Percentiles rank a stretch among this genome's conserved stretches.
Evolutionary conservation across 2,797 vertebrate genomes (phyloP).

Genomic region (Phalloptychus januarius): DNA sequence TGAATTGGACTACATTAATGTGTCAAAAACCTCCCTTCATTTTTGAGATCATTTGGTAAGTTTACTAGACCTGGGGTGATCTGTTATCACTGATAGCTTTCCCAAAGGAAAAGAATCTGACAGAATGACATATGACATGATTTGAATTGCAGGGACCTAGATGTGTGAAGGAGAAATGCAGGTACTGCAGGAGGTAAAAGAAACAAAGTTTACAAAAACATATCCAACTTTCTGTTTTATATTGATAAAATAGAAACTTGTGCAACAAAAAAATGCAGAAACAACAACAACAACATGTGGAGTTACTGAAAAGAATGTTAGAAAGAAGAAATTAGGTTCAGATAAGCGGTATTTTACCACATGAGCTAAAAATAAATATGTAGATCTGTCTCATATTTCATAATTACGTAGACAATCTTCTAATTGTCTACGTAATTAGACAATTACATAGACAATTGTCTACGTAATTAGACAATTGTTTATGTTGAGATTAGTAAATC

Average conservation of each 20-base stretch:
- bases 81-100: background rate
- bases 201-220: background rate
- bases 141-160: background rate
- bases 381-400: background rate
- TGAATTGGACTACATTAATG: background rate
- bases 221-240: background rate
- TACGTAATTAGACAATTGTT: no score
- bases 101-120: background rate
- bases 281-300: background rate
- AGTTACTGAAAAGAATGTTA: background rate
- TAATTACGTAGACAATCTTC: background rate
- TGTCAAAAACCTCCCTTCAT: background rate
- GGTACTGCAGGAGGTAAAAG: background rate
- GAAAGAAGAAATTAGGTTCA: background rate
- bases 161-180: background rate
- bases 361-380: background rate
- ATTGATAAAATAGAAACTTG: background rate
- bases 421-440: no score
- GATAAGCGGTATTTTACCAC: background rate
- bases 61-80: no score
- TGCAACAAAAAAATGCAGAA: background rate
- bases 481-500: background rate
- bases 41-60: no score
- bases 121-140: background rate
- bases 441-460: no score